phyloP scores from a whole-genome alignment of 2,797 vertebrate genomes.

The Fringilla coelebs region DNA sequence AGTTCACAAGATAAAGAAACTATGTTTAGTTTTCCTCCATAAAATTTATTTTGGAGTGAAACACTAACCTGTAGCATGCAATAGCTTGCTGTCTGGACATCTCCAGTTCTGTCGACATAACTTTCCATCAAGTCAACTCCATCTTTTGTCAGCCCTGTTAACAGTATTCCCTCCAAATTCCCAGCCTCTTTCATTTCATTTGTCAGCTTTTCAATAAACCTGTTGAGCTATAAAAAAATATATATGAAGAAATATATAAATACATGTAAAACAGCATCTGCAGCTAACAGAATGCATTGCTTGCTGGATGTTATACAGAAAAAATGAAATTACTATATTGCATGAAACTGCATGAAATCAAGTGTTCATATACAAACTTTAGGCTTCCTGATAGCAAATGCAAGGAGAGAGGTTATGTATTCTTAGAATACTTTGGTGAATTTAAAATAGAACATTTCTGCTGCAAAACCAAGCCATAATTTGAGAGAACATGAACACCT shows the following conservation, averaged over 20 bases:
- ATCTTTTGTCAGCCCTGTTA: conserved; percentile 96
- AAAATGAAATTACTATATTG: neutral
- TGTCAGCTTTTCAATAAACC: conserved; percentile 94
- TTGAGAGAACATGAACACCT: neutral
- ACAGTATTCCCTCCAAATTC: conserved; percentile 95
- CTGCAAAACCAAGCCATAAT: neutral
- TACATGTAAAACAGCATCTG: neutral
- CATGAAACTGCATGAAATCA: neutral
- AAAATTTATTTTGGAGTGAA: neutral
- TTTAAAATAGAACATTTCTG: neutral
- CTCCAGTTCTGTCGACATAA: conserved; percentile 93
- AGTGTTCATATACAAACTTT: neutral
- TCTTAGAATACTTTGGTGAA: neutral
- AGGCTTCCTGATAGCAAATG: neutral
- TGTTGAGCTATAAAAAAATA: conserved; percentile 82
- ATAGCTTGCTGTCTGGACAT: conserved; percentile 99
- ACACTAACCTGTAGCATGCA: conserved; percentile 93
- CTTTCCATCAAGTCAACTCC: conserved; percentile 98
- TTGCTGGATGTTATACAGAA: neutral
- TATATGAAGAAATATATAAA: neutral
- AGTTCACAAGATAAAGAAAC: neutral
- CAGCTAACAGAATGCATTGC: neutral
- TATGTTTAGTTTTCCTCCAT: neutral
- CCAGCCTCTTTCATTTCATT: conserved; percentile 95
- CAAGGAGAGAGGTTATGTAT: neutral